phyloP scores from a whole-genome alignment of 2,797 vertebrate species.

The Chiloscyllium punctatum region DNA sequence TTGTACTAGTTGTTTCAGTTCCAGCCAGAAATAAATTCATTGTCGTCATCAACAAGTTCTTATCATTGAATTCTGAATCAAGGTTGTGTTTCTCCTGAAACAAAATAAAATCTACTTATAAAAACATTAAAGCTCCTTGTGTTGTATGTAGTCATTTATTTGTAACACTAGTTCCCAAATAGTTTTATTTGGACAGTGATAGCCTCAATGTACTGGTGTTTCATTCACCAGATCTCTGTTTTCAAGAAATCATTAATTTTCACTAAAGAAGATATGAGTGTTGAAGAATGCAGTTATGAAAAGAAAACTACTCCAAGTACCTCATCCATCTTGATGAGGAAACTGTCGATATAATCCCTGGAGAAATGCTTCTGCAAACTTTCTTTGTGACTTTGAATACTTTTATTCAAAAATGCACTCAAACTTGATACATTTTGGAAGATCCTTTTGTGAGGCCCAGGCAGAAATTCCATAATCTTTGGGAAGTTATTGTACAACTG shows the following conservation, averaged over 20 bases:
- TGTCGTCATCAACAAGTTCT: conserved; percentile 1
- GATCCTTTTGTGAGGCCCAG: conserved; percentile 46
- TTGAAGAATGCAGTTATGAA: neutral
- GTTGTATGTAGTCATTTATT: neutral
- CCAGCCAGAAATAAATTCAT: conserved; percentile 42
- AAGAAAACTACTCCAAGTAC: neutral
- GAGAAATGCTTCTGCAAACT: conserved; percentile 51
- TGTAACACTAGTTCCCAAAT: neutral
- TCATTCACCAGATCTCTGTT: neutral
- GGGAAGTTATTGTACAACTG: conserved; percentile 59
- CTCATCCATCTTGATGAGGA: conserved; percentile 55
- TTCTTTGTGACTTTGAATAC: conserved; percentile 52
- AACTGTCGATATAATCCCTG: conserved; percentile 62
- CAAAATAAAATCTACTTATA: neutral
- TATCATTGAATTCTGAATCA: neutral
- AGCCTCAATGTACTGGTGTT: neutral
- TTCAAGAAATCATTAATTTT: neutral
- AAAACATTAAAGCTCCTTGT: neutral
- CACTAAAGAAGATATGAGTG: neutral
- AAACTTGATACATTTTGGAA: conserved; percentile 44
- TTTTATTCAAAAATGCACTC: conserved; percentile 48
- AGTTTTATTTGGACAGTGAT: neutral
- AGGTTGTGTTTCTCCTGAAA: neutral
- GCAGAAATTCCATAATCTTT: conserved; percentile 51
- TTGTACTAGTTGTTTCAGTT: conserved; percentile 43